Conservation (phyloP, 1,140 invertebrate genomes). For the Frieseomelitta varia region DNA sequence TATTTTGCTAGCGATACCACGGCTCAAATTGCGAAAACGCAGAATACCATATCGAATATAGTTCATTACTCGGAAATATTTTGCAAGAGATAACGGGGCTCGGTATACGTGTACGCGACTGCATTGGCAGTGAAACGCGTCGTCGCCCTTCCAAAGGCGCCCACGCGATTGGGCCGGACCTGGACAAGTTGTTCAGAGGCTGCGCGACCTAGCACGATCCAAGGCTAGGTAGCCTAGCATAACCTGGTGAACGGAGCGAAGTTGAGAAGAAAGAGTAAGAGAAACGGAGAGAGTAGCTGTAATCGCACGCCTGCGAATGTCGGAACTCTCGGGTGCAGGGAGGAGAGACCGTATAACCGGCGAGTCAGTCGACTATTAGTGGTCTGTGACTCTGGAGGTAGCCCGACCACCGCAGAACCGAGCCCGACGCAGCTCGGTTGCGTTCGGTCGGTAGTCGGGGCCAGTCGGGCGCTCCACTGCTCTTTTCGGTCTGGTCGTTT, state of each 20-base stretch:
- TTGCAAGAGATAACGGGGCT: conserved; percentile 12
- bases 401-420: conserved; percentile 68
- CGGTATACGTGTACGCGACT: conserved; percentile 28
- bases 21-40: background rate
- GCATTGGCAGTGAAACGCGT: conserved; percentile 34
- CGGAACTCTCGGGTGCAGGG: conserved; percentile 38
- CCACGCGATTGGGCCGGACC: conserved; percentile 39
- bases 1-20: background rate
- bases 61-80: conserved; percentile 4
- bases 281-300: conserved; percentile 35
- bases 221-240: conserved; percentile 70
- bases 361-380: conserved; percentile 70
- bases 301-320: conserved; percentile 34
- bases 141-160: conserved; percentile 16
- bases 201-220: conserved; percentile 59
- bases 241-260: conserved; percentile 33
- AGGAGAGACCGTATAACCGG: conserved; percentile 39
- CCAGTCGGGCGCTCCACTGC: conserved; percentile 57
- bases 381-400: conserved; percentile 68
- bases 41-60: background rate
- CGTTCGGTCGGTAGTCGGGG: conserved; percentile 67
- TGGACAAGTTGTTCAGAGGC: conserved; percentile 66
- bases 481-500: conserved; percentile 52
- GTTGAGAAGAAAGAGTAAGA: conserved; percentile 22
- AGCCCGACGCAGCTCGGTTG: conserved; percentile 68